phyloP scores from a whole-genome alignment of 2,797 vertebrate species.

The Acanthurus leucopareius region DNA sequence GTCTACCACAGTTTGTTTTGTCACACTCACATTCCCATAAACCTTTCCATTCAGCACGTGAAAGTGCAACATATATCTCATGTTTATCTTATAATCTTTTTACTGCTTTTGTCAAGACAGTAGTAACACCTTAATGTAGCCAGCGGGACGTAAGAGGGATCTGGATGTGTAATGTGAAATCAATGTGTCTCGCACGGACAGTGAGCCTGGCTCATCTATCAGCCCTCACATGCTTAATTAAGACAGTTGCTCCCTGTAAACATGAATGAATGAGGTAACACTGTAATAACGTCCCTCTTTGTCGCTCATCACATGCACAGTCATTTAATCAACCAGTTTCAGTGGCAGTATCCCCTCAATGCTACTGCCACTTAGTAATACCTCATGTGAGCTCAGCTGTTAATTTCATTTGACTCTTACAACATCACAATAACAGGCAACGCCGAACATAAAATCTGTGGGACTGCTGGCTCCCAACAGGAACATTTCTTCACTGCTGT shows the following conservation, averaged over 20 bases:
- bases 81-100: slow-evolving; percentile 6
- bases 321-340: slow-evolving; percentile 69
- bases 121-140: slow-evolving; percentile 55
- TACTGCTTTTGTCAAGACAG: slow-evolving; percentile 21
- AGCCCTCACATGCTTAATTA: slow-evolving; percentile 76
- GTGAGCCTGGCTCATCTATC: slow-evolving; percentile 66
- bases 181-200: slow-evolving; percentile 71
- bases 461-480: slow-evolving; percentile 43
- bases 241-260: slow-evolving; percentile 74
- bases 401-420: slow-evolving; percentile 70
- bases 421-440: slow-evolving; percentile 52
- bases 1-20: slow-evolving; percentile 67
- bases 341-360: slow-evolving; percentile 51
- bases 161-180: slow-evolving; percentile 77
- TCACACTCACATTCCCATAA: slow-evolving; percentile 43
- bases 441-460: slow-evolving; percentile 33
- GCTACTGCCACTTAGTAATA: slow-evolving; percentile 63
- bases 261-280: slow-evolving; percentile 65
- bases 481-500: slow-evolving; percentile 36
- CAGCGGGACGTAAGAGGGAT: slow-evolving; percentile 55
- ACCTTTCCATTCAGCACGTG: slow-evolving; percentile 32
- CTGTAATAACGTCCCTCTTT: slow-evolving; percentile 18
- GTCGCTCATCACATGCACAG: slow-evolving; percentile 58
- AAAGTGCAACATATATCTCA: slow-evolving; percentile 11
- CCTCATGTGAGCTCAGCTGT: slow-evolving; percentile 61